Evolutionary conservation across 1,140 invertebrate genomes (phyloP), one percentile per base, ranked within the genome.

Genomic region (Idris sp.): DNA sequence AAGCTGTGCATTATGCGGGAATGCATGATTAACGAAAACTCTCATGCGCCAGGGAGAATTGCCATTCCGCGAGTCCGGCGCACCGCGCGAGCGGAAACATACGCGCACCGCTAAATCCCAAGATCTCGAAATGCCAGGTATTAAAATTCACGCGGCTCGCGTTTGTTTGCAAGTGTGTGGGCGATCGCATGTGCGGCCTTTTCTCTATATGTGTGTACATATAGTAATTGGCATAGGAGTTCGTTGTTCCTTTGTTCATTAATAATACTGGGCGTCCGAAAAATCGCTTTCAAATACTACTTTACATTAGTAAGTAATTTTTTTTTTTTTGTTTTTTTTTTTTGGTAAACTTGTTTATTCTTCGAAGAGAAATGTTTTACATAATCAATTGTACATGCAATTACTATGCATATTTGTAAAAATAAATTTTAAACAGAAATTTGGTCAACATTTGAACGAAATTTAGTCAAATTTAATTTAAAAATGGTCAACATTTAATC

Each of bases 21-120:
- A 72, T 64, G 58, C 68, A 64, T 72, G 68, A 71, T 64, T 72
- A 72, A 72, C 67, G 67, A 71, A 71, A 71, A 71, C 43, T 71
- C 67, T 56, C 49, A 38, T 61, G 65, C 44, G 48, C 54, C 35
- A 53, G n/a, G 38, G 48, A 59, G 65, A 69, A 69, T 69, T 59
- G 30, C 31, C 14, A 33, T 53, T 58, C 19, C 40, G 40, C 61
- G 31, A 56, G 3, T 4, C 2, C 19, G 19, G 11, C 16, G 38
- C 31, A 31, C 49, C 33, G 9, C 16, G 58, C 44, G 9, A 13
- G 58, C 44, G 31, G 69, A 64, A 73, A 56, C 51, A 31, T 36
- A 65, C 15, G 46, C 51, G 10, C 10, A 10, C 18, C 8, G 58
- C 53, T 44, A 54, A 74, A 67, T 59, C 53, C 71, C 36, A 38